Base-by-base conservation (phyloP, 1,140 invertebrate genomes). In the Callitettix versicolor region DNA sequence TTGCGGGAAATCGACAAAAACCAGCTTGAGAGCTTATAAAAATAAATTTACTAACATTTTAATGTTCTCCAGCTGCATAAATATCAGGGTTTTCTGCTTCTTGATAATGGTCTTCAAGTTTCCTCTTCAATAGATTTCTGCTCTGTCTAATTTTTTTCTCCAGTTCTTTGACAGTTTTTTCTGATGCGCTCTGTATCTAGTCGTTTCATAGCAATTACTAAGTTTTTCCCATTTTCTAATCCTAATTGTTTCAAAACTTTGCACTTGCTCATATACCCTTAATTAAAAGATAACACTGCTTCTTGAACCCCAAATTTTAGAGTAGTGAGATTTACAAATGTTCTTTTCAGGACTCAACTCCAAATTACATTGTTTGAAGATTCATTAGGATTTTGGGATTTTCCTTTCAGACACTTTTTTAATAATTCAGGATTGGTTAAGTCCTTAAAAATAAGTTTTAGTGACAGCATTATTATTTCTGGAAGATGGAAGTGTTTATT, bases 401-500 rank as follows among this genome's bases (percentile, higher is more conserved):
- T 26, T n/a, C 38, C 51, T 14, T 41, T 34, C 15, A 30, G 36
- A 17, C 51, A 53, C 24, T 41, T 53, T 53, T 21, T 21, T 20
- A 53, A 42, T 2, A 53, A n/a, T 6, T 20, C 40, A 30, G 18
- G 38, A 21, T 53, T 36, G 21, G 38, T n/a, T 22, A 53, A 22
- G 22, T 41, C 51, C 24, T 42, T 20, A 30, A 53, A 53, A 30
- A 53, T 41, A 24, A 17, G 20, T 42, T 53, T 53, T 6, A 53
- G 6, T 42, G 5, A 9, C 22, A 42, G 15, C 18, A 53, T 20
- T 18, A 53, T 30, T 15, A 21, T 21, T 12, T 30, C 21, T 12
- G 51, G 51, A 2, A 53, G 44, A 18, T 56, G 53, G 18, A 42
- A 40, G 15, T 56, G 53, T 15, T 58, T 24, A 17, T 6, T 43